These are phyloP conservation scores for Apistogramma diplotaenia DNA, from an alignment of 2,113 vertebrate genomes.

Conservation along the genomic window DNA sequence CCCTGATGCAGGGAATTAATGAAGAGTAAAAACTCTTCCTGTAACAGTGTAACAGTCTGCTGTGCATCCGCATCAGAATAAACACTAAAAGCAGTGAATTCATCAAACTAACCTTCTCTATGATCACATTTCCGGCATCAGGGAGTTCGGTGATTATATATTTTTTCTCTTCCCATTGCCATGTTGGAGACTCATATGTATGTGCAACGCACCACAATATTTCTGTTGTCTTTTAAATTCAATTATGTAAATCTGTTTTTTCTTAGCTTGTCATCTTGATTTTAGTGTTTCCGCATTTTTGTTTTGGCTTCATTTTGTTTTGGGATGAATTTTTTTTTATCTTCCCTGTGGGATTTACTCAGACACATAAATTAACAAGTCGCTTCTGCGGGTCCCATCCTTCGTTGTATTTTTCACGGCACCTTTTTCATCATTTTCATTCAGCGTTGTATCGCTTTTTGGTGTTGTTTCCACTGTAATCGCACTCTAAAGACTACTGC, in stretches of 20 bases:
- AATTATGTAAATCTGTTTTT: slow-evolving; percentile 35
- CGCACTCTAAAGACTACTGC: not conserved
- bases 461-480: not conserved
- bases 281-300: not conserved
- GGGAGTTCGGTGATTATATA: not conserved
- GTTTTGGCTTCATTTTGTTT: not conserved
- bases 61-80: not conserved
- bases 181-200: not conserved
- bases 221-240: slow-evolving; percentile 9
- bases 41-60: not conserved
- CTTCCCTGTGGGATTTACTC: slow-evolving; percentile 4
- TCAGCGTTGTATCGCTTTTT: slow-evolving; percentile 6
- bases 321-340: slow-evolving; percentile 8
- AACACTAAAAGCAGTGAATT: not conserved
- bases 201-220: not conserved
- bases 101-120: not conserved
- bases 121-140: not conserved
- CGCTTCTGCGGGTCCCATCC: not conserved
- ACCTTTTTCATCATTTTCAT: slow-evolving; percentile 17
- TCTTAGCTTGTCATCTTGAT: slow-evolving; percentile 9
- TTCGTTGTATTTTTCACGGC: not conserved
- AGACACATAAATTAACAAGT: slow-evolving; percentile 23
- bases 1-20: not conserved
- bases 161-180: not conserved
- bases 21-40: not conserved